Evolutionary conservation across 92 coral and sea anemone species (phyloP), one percentile per base, ranked within the genome.

Genomic region (Epizoanthus ramosus): DNA sequence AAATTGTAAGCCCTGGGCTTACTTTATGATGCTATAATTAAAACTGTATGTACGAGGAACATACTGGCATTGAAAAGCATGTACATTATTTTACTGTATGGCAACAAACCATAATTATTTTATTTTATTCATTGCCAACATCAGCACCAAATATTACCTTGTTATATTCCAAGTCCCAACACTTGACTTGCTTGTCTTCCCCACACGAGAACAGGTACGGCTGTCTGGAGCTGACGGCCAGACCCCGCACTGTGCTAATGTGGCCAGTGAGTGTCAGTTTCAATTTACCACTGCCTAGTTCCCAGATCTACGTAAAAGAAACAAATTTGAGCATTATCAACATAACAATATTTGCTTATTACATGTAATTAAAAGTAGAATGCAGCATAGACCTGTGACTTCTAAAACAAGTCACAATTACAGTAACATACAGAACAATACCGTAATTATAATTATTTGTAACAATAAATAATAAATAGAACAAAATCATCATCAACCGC

Each of bases 121-220:
- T 3, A 37, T 37, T 37, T 37, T 37, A 37, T 37, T 37, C 43
- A 37, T 37, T 3, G 6, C 43, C 5, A 37, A 37, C 43, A 63
- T 63, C 24, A 9, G 24, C 24, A 19, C 15, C 22, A 18, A 4
- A 13, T 2, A 23, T 47, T 79, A 94, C 99, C 97, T 97, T 97
- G 84, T 97, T 97, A 54, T 97, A 94, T 81, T 97, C 99, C 84
- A 97, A 84, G 86, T 97, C 99, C 99, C 99, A 97, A 63, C 99
- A 97, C 80, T 97, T 97, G 10, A 97, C 99, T 82, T 89, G 96
- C 63, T 97, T 97, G 73, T 97, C 99, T 71, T 97, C 99, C 28
- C 99, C 99, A 90, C 98, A 89, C 18, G 99, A 97, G 80, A 97
- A 97, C 73, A 97, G 79, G 74, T 97, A 97, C 23, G 99, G 99